Evolutionary conservation across 2,888 invertebrate species (phyloP), one percentile per base, ranked within the genome.

Genomic region (Cantharis nigra): DNA sequence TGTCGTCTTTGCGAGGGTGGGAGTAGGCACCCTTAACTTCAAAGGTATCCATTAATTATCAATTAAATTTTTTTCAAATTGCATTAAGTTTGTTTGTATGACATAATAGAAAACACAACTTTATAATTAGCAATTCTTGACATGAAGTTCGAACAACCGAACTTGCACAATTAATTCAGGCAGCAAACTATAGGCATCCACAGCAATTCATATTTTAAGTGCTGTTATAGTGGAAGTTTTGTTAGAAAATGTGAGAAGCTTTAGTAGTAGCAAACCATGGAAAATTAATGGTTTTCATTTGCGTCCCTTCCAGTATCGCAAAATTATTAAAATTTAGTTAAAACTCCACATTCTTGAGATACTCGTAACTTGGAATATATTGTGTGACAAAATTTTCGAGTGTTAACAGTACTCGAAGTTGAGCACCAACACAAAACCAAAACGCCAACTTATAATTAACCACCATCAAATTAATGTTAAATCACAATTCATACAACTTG

Each of bases 111-210:
- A 69, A 69, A 69, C 63, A 63, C 73, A 74, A 69, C 73, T 74
- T 69, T 62, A 74, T 74, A 74, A 74, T 74, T 74, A 69, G 69
- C 73, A 33, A 74, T 69, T 74, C 69, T 74, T 74, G 73, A 74
- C 73, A 18, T 74, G 28, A 74, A 33, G 73, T 74, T 74, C 69
- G 73, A 69, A 67, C 65, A 67, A 18, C 69, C 69, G 69, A 74
- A 74, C 73, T 74, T 74, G 73, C 73, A 74, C 73, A 74, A 74
- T 74, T 74, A 74, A 74, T 74, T 69, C 73, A 28, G 62, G 73
- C 69, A 63, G 26, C 65, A 67, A 23, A 67, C 72, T 72, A 67
- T 65, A 33, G 72, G 67, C 65, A 72, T 65, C 65, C 72, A 72
- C 71, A 69, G 69, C 73, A 74, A 74, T 74, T 74, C 73, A 74